Percentiles rank a stretch among this genome's conserved stretches.
phyloP scores from a whole-genome alignment of 2,888 invertebrate genomes.

The Rugalucina vietnamica region DNA sequence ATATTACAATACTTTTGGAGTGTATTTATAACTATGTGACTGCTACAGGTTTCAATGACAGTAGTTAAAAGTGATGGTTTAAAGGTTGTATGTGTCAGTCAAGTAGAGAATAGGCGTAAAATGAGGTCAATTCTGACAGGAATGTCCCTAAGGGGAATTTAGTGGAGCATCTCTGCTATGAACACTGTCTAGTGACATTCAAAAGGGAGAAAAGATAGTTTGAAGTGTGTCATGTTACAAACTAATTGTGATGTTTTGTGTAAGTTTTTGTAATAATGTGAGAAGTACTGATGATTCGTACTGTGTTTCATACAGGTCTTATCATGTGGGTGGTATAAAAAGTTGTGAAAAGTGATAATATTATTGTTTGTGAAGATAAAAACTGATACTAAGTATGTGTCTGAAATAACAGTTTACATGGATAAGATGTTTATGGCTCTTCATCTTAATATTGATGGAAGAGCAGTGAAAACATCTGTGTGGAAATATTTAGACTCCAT shows the following conservation, averaged over 20 bases:
- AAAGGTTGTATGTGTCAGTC: neutral
- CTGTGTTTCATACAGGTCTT: neutral
- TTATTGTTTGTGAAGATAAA: neutral
- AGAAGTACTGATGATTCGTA: neutral
- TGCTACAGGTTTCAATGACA: neutral
- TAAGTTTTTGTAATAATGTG: neutral
- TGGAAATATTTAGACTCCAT: too few relatives aligned
- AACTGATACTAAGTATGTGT: neutral
- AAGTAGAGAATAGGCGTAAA: neutral
- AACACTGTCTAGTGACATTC: neutral
- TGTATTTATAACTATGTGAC: too few relatives aligned
- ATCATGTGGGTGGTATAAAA: neutral
- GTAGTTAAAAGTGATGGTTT: neutral
- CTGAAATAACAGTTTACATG: too few relatives aligned
- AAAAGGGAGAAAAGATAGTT: neutral
- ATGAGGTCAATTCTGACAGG: constrained; percentile 6
- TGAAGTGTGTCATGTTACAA: neutral
- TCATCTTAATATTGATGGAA: too few relatives aligned
- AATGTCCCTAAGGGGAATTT: neutral
- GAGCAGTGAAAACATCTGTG: too few relatives aligned
- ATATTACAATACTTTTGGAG: too few relatives aligned
- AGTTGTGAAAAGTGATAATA: neutral
- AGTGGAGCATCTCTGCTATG: neutral
- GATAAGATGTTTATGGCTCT: too few relatives aligned
- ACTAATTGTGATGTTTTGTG: neutral